Base-by-base conservation (phyloP, 2,797 vertebrate genomes). In the Sebastes vulpes region DNA sequence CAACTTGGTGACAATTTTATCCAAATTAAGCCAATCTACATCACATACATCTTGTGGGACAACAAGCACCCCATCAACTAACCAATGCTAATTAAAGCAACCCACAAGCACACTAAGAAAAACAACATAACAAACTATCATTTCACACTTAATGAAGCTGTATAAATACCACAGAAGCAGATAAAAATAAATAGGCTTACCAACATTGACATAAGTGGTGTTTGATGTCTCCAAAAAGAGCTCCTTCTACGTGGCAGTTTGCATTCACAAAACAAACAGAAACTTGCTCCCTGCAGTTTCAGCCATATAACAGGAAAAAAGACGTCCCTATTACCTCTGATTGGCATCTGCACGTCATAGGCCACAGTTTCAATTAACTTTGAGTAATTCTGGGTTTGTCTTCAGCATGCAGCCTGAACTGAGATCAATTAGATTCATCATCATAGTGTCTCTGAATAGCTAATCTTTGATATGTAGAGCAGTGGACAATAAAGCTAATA, bases 141-240 rank as follows among this genome's bases (percentile, higher is more conserved):
- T 46, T 65, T 54, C n/a, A 20, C 35, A 54, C 31, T 42, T 42
- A 58, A 64, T 20, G 53, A 68, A 25, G 29, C 16, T 64, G 42
- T 53, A 50, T 35, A 50, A 72, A 76, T 63, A 58, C 38, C 14
- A 48, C 11, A 54, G 8, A 58, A 21, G 58, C 42, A 61, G 29
- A 68, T 63, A 4, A 63, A 56, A 75, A 65, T 46, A 50, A 58
- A 20, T 14, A 60, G 21, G 42, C 50, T 68, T 31, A 58, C 11
- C 20, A 69, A 42, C 64, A n/a, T 29, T 61, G 54, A 75, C 32
- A 58, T 18, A 53, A 67, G 32, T 21, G 35, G n/a, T 46, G 58
- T 57, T 52, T 65, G 64, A 64, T 71, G 46, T 75, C 23, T 56
- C 29, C 6, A 48, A 77, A 81, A 57, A 28, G 48, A 54, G 50